phyloP scores from a whole-genome alignment of 2,113 vertebrate species.

The Tapirus terrestris region DNA sequence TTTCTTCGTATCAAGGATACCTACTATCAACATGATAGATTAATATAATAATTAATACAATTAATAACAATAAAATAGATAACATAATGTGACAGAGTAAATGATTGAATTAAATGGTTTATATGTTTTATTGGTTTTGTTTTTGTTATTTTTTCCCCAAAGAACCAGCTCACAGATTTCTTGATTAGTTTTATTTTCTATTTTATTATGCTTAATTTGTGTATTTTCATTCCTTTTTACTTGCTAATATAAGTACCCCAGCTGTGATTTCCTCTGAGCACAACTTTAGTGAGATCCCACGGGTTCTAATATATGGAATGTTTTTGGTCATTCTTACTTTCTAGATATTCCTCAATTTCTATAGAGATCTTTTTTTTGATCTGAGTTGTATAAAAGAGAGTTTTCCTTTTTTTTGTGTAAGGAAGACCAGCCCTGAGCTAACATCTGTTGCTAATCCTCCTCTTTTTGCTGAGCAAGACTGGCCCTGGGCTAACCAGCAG shows the following conservation, averaged over 20 bases:
- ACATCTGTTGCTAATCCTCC: no score
- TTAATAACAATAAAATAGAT: background rate
- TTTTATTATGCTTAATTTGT: constrained; percentile 2
- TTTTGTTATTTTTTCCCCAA: background rate
- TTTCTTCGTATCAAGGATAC: background rate
- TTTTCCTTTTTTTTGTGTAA: background rate
- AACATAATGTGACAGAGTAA: background rate
- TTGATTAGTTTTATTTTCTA: constrained; percentile 7
- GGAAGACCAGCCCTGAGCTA: no score
- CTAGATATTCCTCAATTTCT: background rate
- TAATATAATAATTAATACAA: background rate
- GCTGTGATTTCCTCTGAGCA: background rate
- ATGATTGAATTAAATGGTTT: background rate
- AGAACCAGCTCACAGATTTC: background rate
- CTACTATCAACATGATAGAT: background rate
- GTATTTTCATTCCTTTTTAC: background rate
- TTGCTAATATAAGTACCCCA: background rate
- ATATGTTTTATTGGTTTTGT: background rate
- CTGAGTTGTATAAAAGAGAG: constrained; percentile 16
- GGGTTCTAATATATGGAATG: background rate
- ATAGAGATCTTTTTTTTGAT: background rate
- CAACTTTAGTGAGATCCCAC: background rate
- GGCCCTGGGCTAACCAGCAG: no score
- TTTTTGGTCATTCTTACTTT: background rate
- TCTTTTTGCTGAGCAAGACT: no score